These are phyloP conservation scores for Dyspetes luteomarginatus DNA, from an alignment of 2,888 invertebrate species.

Conservation along the genomic window DNA sequence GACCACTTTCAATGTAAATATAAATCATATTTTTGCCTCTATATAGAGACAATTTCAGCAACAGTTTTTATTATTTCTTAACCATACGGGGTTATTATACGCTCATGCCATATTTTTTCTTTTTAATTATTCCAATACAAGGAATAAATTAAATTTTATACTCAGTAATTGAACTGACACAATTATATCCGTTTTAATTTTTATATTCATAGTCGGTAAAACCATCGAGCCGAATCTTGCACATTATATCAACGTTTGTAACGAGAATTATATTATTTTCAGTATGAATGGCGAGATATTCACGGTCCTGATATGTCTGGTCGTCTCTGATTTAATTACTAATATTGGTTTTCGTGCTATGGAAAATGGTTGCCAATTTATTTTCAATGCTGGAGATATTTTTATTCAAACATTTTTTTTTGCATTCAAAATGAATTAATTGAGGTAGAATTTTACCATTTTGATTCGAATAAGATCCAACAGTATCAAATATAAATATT, in stretches of 20 bases:
- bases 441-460: neutral
- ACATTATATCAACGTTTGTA: neutral
- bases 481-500: neutral
- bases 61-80: neutral
- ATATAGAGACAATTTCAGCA: neutral
- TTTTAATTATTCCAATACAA: neutral
- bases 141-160: constrained; percentile 2
- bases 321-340: constrained; percentile 7
- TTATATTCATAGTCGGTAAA: neutral
- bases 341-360: constrained; percentile 5
- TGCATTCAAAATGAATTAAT: neutral
- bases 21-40: neutral
- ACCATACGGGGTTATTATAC: neutral
- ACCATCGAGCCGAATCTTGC: neutral
- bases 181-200: constrained; percentile 12
- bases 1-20: neutral
- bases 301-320: neutral
- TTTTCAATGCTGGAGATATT: neutral
- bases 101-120: neutral
- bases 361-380: neutral
- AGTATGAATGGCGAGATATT: neutral
- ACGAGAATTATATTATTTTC: constrained; percentile 1
- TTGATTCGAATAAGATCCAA: neutral
- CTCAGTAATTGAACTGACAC: constrained; percentile 6
- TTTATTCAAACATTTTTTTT: constrained; percentile 14